These are phyloP conservation scores for Cyprinodon variegatus DNA, from an alignment of 2,113 vertebrate genomes.

Conservation along the genomic window DNA sequence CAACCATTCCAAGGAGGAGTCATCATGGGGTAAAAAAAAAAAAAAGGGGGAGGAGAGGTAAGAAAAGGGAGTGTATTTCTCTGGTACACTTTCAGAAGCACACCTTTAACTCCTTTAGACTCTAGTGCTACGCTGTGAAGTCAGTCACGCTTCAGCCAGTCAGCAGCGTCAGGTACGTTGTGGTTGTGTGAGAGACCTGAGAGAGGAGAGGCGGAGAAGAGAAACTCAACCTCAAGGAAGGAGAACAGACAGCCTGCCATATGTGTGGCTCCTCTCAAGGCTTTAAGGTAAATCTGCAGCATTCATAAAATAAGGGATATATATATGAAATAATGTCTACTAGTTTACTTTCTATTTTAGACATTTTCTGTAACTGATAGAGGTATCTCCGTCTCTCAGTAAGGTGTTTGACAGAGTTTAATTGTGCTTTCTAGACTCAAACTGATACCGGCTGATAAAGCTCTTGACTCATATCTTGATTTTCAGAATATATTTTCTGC, in stretches of 20 bases:
- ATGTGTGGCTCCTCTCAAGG: conserved; percentile 77
- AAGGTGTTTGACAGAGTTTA: neutral
- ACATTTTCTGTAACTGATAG: neutral
- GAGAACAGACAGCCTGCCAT: conserved; percentile 56
- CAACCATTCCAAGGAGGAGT: conserved; percentile 64
- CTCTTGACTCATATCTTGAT: conserved; percentile 59
- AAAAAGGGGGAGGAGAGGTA: conserved; percentile 35
- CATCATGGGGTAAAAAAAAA: conserved; percentile 56
- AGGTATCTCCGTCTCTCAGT: neutral
- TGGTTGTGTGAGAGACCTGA: conserved; percentile 35
- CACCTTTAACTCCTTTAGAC: conserved; percentile 55
- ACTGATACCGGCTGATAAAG: conserved; percentile 14
- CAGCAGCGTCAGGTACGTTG: conserved; percentile 27
- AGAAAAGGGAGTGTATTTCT: conserved; percentile 62
- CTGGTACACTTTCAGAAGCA: conserved; percentile 43
- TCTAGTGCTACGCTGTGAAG: conserved; percentile 21
- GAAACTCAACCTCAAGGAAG: conserved; percentile 37
- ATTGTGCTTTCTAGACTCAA: conserved; percentile 45
- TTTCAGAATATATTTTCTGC: conserved; percentile 58
- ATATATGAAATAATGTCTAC: neutral
- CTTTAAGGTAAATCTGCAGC: conserved; percentile 72
- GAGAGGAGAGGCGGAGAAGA: conserved; percentile 31
- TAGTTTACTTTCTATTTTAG: neutral
- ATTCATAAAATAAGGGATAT: conserved; percentile 14
- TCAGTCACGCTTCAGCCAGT: conserved; percentile 18